Evolutionary conservation across 1,140 invertebrate species (phyloP), one percentile per base, ranked within the genome.

Genomic region (Nebria ingens): DNA sequence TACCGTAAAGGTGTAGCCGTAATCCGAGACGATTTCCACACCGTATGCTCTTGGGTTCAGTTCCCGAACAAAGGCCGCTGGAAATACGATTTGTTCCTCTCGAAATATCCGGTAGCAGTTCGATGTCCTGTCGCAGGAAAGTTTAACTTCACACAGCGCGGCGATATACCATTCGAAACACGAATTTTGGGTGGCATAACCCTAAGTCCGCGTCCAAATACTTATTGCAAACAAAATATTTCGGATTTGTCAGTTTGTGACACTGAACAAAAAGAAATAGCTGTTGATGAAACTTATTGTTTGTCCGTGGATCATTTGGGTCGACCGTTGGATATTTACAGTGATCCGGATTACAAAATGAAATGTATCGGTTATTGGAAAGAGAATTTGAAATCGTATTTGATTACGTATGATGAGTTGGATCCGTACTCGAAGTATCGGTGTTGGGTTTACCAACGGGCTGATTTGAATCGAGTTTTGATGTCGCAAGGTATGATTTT

Each of bases 351-450:
- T 79, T 95, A 97, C 64, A 86, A 85, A 67, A 87, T 98, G 84
- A 93, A 94, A 67, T 98, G 96, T 70, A 94, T 98, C 63, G 96
- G 94, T 1, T 98, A 84, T 71, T 98, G 93, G 91, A 96, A 97
- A 71, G 96, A 98, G 70, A 97, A 98, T 80, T 77, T 97, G 0
- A 94, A 91, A 70, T 98, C 94, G 0, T 98, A 97, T 74, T 71
- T 98, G 1, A 92, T 98, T 57, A 98, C 96, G 0, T 97, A 91
- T 69, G 94, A 98, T 70, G 91, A 94, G 67, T 76, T 97, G 59
- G 95, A 98, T 79, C 89, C 95, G 0, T 90, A 93, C 61, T 96
- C 92, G 13, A 92, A 87, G 71, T 98, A 97, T 71, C 81, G 93
- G 62, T 98, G 95, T 69, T 98, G 95, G 95, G 93, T 97, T 0